These are phyloP conservation scores for Syngnathus scovelli DNA, from an alignment of 2,113 vertebrate species.

Conservation along the genomic window DNA sequence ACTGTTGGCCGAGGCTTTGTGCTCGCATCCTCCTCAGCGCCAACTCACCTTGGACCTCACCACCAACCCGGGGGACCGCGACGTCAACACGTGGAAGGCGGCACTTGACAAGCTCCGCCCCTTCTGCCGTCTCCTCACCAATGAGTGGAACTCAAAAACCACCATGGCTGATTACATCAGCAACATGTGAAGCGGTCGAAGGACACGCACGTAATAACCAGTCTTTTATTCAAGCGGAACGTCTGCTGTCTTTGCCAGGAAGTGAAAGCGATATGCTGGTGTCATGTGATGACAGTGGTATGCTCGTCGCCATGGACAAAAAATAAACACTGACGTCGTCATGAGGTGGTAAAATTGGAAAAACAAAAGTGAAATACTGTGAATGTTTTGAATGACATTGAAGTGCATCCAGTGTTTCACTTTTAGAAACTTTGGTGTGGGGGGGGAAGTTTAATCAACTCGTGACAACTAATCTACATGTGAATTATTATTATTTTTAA, in stretches of 20 bases:
- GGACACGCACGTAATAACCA: not conserved
- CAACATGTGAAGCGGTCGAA: slow-evolving; percentile 73
- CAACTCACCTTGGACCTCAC: slow-evolving; percentile 76
- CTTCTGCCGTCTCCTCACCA: slow-evolving; percentile 70
- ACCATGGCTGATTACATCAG: slow-evolving; percentile 84
- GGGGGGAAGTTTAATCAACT: too few relatives aligned
- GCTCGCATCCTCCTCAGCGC: slow-evolving; percentile 56
- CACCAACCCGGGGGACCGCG: slow-evolving; percentile 83
- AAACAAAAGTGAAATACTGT: too few relatives aligned
- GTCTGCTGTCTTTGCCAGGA: not conserved
- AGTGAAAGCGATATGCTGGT: not conserved
- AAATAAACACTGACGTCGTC: too few relatives aligned
- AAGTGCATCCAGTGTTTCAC: too few relatives aligned
- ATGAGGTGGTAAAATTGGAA: too few relatives aligned
- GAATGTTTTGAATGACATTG: too few relatives aligned
- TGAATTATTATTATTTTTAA: too few relatives aligned
- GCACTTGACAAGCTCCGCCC: slow-evolving; percentile 72
- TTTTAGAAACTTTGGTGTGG: too few relatives aligned
- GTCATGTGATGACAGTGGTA: too few relatives aligned
- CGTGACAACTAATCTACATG: too few relatives aligned
- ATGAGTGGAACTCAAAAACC: slow-evolving; percentile 78
- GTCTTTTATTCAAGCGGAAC: not conserved
- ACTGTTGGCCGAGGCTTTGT: slow-evolving; percentile 74
- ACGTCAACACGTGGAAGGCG: slow-evolving; percentile 71
- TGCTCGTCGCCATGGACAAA: too few relatives aligned